phyloP scores from a whole-genome alignment of 2,113 vertebrate genomes.

The Toxotes jaculatrix region DNA sequence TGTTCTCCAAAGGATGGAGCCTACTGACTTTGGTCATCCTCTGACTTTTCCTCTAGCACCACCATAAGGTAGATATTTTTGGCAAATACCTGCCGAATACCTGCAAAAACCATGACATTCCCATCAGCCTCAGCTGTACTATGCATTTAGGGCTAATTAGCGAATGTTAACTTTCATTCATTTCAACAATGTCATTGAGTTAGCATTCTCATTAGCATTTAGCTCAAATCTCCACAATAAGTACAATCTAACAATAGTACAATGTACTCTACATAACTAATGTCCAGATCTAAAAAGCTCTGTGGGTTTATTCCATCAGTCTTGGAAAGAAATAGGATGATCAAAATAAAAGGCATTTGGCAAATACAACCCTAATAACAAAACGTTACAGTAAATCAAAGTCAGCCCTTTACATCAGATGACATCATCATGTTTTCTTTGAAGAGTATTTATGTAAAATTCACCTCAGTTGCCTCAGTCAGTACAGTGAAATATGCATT shows the following conservation, averaged over 20 bases:
- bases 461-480: background rate
- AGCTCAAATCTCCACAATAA: background rate
- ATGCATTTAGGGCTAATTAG: background rate
- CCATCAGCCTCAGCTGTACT: background rate
- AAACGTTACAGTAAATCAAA: constrained; percentile 1
- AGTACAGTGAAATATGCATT: background rate
- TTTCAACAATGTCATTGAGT: background rate
- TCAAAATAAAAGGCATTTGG: background rate
- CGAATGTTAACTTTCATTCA: background rate
- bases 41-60: too few relatives aligned
- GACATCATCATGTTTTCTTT: background rate
- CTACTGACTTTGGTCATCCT: too few relatives aligned
- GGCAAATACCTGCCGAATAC: background rate
- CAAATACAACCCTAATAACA: background rate
- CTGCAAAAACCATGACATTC: background rate
- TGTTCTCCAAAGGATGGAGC: too few relatives aligned
- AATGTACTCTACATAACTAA: background rate
- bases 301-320: background rate
- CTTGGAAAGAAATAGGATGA: background rate
- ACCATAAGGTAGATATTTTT: background rate
- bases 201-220: background rate
- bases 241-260: background rate
- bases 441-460: constrained; percentile 5
- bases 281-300: background rate
- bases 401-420: background rate